phyloP scores from a whole-genome alignment of 2,113 vertebrate genomes.

The Labeo catla region DNA sequence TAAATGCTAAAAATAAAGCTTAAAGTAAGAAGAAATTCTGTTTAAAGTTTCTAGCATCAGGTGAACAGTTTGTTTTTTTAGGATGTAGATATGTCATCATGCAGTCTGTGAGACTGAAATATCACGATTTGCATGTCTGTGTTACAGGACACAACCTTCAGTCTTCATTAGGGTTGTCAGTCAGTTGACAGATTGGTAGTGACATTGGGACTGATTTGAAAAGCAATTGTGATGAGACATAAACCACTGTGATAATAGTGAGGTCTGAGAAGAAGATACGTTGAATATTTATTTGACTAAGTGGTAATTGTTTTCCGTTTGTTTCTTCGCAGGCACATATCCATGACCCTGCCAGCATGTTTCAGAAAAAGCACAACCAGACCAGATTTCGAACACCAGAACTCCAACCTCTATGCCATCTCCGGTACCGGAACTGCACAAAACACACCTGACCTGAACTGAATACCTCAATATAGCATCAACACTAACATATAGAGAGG shows the following conservation, averaged over 20 bases:
- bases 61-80: background rate
- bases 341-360: conserved; percentile 93
- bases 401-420: conserved; percentile 94
- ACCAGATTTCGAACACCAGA: conserved; percentile 94
- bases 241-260: background rate
- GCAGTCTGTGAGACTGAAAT: background rate
- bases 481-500: background rate
- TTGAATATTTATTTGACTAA: background rate
- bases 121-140: background rate
- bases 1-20: background rate
- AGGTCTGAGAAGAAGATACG: background rate
- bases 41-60: background rate
- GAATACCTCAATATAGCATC: background rate
- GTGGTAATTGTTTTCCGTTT: background rate
- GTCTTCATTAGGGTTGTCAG: conserved; percentile 31
- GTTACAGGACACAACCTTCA: background rate
- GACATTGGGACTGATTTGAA: background rate
- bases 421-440: conserved; percentile 79
- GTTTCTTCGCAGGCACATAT: conserved; percentile 85
- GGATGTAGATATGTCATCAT: background rate
- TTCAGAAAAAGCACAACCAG: conserved; percentile 89
- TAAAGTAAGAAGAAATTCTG: background rate
- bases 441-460: conserved; percentile 81
- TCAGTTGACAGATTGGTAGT: background rate
- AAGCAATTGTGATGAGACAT: background rate